Evolutionary conservation across 2,797 vertebrate genomes (phyloP).

Genomic region (Myotis planiceps): DNA sequence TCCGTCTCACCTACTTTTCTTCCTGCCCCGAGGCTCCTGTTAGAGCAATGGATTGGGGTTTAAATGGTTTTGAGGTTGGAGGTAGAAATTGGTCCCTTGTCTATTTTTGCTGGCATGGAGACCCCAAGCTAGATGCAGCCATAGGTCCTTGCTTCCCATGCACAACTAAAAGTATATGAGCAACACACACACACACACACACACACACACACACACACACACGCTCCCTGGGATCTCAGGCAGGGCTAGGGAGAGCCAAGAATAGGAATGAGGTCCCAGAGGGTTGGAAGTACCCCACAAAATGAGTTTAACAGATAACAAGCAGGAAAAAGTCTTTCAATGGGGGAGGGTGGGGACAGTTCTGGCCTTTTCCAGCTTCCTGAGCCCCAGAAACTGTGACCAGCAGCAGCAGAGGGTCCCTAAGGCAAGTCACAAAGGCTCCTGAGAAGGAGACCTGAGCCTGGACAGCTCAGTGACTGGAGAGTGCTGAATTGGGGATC

Average conservation of each 20-base stretch:
- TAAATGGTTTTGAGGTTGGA: conserved; percentile 46
- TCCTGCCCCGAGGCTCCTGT: neutral
- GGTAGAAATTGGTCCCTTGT: neutral
- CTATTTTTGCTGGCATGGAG: conserved; percentile 5
- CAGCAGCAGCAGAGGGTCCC: conserved; percentile 56
- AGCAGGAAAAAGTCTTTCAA: conserved; percentile 74
- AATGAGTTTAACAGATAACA: conserved; percentile 73
- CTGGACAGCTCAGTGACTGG: neutral
- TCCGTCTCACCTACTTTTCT: neutral
- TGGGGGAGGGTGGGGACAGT: conserved; percentile 58
- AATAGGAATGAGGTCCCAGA: conserved; percentile 30
- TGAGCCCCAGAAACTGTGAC: conserved; percentile 56
- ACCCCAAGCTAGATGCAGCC: neutral
- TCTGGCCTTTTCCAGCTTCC: conserved; percentile 45
- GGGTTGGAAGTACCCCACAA: conserved; percentile 61
- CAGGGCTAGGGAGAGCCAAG: neutral
- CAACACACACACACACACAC: neutral
- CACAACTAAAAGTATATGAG: neutral
- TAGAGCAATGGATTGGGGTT: neutral
- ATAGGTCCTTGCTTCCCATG: neutral
- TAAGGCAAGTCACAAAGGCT: conserved; percentile 44
- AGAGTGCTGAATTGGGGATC: neutral
- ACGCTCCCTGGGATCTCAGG: neutral
- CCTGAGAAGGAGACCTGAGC: conserved; percentile 33
- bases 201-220: neutral